Base-by-base conservation (phyloP, 2,888 invertebrate species). In the Atethmia centrago region DNA sequence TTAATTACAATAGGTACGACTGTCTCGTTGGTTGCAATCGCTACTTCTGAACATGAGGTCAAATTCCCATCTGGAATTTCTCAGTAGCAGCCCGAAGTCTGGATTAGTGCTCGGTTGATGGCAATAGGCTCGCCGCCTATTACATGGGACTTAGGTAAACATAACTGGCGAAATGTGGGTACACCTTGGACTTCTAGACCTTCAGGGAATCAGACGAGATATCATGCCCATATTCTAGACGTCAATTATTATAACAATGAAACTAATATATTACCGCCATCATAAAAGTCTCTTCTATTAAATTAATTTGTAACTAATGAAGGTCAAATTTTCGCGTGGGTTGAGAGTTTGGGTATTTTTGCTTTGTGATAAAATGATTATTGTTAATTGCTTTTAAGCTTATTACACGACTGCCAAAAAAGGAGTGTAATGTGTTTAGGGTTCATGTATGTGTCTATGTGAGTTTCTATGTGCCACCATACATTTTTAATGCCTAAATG, bases 251-350 rank as follows among this genome's bases (percentile, higher is more conserved):
- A 45, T 47, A n/a, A n/a, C n/a, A 47, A 69, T 56, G 5, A 40
- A 36, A 5, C 7, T 10, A 19, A 21, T 71, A 10, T n/a, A 47
- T 71, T 47, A 49, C 28, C 8, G 47, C 56, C 31, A 71, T 49
- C 71, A 49, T 49, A 49, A 71, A 76, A 71, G 49, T 55, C 47
- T 45, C 56, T 65, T 70, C 51, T 40, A 74, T 58, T 66, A 59
- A 70, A 62, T 83, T 77, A 74, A 82, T 84, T 79, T 65, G 67
- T 64, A 63, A 36, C 69, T 77, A 73, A 68, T 81, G 47, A 73
- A 64, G 31, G 31, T 25, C 16, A 28, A 21, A 58, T 9, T 51
- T 16, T 40, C 3, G 80, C 45, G 80, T 80, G 67, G 79, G 79
- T 0, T 12, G 9, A 16, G 36, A 64, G 36, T 45, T 61, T 28